Percentiles rank a stretch among this genome's conserved stretches.
Conservation (phyloP, 2,888 invertebrate genomes). For the Pedicia rivosa region DNA sequence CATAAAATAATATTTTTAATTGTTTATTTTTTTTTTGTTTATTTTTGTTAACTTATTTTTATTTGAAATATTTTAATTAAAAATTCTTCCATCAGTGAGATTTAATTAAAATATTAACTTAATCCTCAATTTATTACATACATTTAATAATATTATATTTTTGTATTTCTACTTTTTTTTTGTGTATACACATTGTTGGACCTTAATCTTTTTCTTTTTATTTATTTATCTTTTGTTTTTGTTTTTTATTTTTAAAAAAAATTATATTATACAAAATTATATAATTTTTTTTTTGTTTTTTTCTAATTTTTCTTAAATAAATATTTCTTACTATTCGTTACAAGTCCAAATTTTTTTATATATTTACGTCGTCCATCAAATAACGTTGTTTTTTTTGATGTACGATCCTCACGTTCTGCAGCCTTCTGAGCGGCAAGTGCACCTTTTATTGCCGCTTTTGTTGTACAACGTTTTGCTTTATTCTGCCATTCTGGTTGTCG, state of each 20-base stretch:
- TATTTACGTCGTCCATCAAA: slow-evolving; percentile 11
- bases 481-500: slow-evolving; percentile 68
- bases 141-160: background rate
- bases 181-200: slow-evolving; percentile 3
- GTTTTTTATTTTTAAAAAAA: slow-evolving; percentile 2
- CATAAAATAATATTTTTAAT: too few species aligned
- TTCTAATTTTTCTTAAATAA: slow-evolving; percentile 6
- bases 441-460: slow-evolving; percentile 34
- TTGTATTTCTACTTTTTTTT: slow-evolving; percentile 3
- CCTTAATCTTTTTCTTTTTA: background rate
- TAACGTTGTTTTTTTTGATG: slow-evolving; percentile 11
- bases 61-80: background rate
- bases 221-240: slow-evolving; percentile 4
- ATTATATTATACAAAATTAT: slow-evolving; percentile 3
- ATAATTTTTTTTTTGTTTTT: slow-evolving; percentile 4
- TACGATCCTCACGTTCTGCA: slow-evolving; percentile 23
- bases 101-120: slow-evolving; percentile 5
- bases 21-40: too few species aligned
- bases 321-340: slow-evolving; percentile 29
- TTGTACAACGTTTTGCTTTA: slow-evolving; percentile 25
- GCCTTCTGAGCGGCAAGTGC: slow-evolving; percentile 31
- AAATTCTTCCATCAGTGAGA: slow-evolving; percentile 3
- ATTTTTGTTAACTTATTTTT: background rate
- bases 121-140: slow-evolving; percentile 4
- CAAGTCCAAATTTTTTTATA: slow-evolving; percentile 12